phyloP scores from a whole-genome alignment of 2,888 invertebrate genomes.

The Iphiclides podalirius region DNA sequence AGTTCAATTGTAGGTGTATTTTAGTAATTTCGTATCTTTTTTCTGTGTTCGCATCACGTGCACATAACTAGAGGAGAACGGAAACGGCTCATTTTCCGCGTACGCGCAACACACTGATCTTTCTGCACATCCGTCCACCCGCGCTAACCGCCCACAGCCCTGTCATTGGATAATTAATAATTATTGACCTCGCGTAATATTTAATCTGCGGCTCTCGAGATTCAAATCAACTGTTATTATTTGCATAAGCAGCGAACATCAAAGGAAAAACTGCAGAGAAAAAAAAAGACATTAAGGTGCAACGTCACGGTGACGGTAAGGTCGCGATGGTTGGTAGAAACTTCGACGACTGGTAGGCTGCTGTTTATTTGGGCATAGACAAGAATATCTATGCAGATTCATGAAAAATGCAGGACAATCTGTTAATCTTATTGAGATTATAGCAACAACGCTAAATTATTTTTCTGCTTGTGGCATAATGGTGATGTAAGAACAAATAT shows the following conservation, averaged over 20 bases:
- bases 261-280: no score
- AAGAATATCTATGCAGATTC: not conserved
- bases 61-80: constrained; percentile 39
- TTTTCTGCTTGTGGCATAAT: no score
- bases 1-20: no score
- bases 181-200: constrained; percentile 36
- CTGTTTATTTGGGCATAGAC: not conserved
- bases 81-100: constrained; percentile 67
- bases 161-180: constrained; percentile 51
- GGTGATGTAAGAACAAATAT: no score
- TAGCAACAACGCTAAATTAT: no score
- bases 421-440: no score
- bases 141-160: constrained; percentile 32
- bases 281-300: constrained; percentile 16
- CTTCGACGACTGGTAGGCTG: not conserved
- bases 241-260: not conserved
- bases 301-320: constrained; percentile 8
- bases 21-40: constrained; percentile 18
- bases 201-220: constrained; percentile 18
- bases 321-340: constrained; percentile 8
- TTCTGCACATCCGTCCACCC: constrained; percentile 42
- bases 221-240: constrained; percentile 15
- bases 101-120: constrained; percentile 49
- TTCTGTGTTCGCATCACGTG: constrained; percentile 21
- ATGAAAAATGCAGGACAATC: no score